Evolutionary conservation across 2,888 invertebrate genomes (phyloP).

Genomic region (Antheraea assamensis): DNA sequence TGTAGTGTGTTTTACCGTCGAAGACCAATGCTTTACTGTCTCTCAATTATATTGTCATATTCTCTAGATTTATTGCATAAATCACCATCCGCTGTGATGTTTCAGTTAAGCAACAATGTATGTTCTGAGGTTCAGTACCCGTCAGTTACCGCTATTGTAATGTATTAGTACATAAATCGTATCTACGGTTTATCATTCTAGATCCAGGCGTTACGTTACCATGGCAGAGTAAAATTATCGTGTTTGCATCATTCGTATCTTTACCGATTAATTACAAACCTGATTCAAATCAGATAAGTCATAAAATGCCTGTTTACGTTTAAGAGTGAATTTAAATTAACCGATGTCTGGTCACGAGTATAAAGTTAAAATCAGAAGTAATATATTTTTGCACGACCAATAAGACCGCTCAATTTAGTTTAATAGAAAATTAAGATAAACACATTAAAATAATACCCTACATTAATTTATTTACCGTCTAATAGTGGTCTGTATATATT

Average conservation of each 20-base stretch:
- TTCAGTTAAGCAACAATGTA: constrained; percentile 46
- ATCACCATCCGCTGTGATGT: constrained; percentile 32
- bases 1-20: background rate
- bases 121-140: constrained; percentile 36
- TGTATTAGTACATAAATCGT: constrained; percentile 57
- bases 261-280: constrained; percentile 16
- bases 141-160: constrained; percentile 53
- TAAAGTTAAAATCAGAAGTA: constrained; percentile 12
- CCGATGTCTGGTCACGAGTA: constrained; percentile 16
- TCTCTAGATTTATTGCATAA: constrained; percentile 31
- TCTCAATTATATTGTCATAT: constrained; percentile 28
- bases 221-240: background rate
- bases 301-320: constrained; percentile 20
- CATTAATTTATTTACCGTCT: background rate
- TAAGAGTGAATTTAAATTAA: constrained; percentile 12
- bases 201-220: constrained; percentile 5
- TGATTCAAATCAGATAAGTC: constrained; percentile 15
- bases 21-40: constrained; percentile 26
- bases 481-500: background rate
- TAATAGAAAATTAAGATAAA: too few species aligned
- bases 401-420: background rate
- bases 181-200: constrained; percentile 41
- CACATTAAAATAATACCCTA: too few species aligned
- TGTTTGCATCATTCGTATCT: background rate
- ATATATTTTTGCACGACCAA: background rate